Conservation (phyloP, 2,797 vertebrate genomes). For the Siniperca obscura region DNA sequence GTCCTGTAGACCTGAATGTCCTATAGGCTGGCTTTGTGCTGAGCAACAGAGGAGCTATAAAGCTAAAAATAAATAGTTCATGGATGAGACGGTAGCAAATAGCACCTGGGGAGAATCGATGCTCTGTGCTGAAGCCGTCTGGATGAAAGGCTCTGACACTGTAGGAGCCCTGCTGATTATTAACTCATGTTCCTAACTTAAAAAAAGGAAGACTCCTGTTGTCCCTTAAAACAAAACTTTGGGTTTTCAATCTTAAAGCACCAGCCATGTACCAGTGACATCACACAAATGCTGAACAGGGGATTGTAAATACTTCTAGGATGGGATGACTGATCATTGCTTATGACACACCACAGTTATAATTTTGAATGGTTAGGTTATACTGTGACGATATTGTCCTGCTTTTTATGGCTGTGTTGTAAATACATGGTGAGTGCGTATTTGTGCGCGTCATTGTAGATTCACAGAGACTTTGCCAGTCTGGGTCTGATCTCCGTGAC, state of each 20-base stretch:
- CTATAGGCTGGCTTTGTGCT: conserved; percentile 62
- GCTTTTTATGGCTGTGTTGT: conserved; percentile 33
- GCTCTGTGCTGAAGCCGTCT: conserved; percentile 56
- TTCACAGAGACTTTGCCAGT: conserved; percentile 29
- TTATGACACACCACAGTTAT: conserved; percentile 19
- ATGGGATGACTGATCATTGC: conserved; percentile 13
- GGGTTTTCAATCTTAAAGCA: background rate
- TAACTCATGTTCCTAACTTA: conserved; percentile 54
- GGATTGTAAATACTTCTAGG: conserved; percentile 32
- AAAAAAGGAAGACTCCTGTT: conserved; percentile 16
- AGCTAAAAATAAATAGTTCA: conserved; percentile 82
- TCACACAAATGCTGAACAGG: background rate
- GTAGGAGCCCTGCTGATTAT: conserved; percentile 56
- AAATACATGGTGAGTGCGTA: background rate
- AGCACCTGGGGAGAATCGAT: conserved; percentile 73
- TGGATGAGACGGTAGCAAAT: conserved; percentile 70
- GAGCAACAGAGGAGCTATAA: conserved; percentile 62
- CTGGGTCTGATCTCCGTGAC: conserved; percentile 20
- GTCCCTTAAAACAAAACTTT: background rate
- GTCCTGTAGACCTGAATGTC: conserved; percentile 49
- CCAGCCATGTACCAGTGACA: conserved; percentile 16
- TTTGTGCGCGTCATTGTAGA: conserved; percentile 18
- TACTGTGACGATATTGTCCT: conserved; percentile 22
- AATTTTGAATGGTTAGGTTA: conserved; percentile 1
- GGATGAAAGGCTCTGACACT: conserved; percentile 66